Base-by-base conservation (phyloP, 1,140 invertebrate species). In the Himalopsyche phryganea region DNA sequence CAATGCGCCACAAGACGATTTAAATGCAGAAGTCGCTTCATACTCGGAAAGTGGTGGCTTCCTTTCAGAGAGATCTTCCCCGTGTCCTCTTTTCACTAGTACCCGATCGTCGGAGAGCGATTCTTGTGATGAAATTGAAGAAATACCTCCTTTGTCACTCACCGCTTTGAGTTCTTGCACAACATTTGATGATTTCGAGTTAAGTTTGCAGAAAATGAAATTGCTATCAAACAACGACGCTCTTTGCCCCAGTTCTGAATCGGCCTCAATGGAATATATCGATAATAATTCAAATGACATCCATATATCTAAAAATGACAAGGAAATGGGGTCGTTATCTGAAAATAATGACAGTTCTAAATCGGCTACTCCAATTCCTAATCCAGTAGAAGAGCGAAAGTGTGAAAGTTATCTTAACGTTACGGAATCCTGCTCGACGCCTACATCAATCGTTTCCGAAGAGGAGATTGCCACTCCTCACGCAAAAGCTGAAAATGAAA, bases 391-490 rank as follows among this genome's bases (percentile, higher is more conserved):
- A 9, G 23, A 28, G 23, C 3, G 9, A 9, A 28, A 28, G 9
- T 28, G 23, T 9, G 23, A 28, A 28, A 28, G 23, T 28, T 28
- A 28, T 9, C 4, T 28, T 9, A 50, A 15, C 11, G 19, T 15
- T 9, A 72, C 73, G 48, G 74, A 75, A 59, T 72, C 73, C 14
- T 72, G 73, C 60, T 55, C 75, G 3, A 28, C 23, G 32, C 74
- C 75, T 14, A 76, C 71, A 46, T 76, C 74, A 4, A 73, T 70
- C 15, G 59, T 76, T 17, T 78, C 74, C 3, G 76, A 78, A 69
- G 76, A 78, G 45, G 60, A 62, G n/a, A 35, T 17, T 6, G 14
- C 13, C n/a, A 1, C 20, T 9, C 17, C 20, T 7, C 17, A 15
- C 14, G 46, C n/a, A 50, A 61, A 58, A 52, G 13, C 57, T 28